Evolutionary conservation across 2,113 vertebrate genomes (phyloP).

Genomic region (Phaetusa simplex): DNA sequence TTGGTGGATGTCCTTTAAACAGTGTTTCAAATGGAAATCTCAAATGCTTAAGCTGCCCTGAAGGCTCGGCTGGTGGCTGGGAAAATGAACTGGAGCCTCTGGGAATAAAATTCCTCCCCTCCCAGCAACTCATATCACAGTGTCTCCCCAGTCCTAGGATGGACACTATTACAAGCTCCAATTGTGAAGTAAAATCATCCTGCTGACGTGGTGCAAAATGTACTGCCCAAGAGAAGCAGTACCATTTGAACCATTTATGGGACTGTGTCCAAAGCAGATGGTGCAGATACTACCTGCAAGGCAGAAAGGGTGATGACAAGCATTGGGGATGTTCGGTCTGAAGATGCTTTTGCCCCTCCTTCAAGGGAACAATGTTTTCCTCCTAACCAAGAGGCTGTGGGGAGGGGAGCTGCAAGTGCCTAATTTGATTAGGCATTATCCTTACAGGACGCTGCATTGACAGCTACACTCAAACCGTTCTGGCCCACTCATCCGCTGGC

Average conservation of each 20-base stretch:
- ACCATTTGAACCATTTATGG: background rate
- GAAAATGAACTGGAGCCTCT: background rate
- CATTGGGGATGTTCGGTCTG: background rate
- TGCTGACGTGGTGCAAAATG: fast-evolving
- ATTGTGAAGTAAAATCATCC: background rate
- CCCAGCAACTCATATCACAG: background rate
- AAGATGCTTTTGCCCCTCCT: background rate
- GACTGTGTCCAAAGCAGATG: background rate
- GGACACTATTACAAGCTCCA: background rate
- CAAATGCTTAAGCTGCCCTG: background rate
- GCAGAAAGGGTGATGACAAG: background rate
- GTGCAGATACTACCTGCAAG: background rate
- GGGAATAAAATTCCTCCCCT: background rate
- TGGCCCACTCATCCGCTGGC: background rate
- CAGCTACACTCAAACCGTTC: constrained; percentile 20
- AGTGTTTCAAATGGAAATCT: background rate
- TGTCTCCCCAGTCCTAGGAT: background rate
- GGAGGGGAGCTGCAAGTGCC: background rate
- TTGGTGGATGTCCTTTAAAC: background rate
- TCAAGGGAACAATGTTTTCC: background rate
- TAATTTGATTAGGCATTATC: constrained; percentile 32
- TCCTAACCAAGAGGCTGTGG: background rate
- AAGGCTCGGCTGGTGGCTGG: background rate
- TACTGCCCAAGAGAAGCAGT: background rate
- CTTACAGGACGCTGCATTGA: constrained; percentile 4